These are phyloP conservation scores for Gulo gulo DNA, from an alignment of 2,113 vertebrate species.

Conservation along the genomic window DNA sequence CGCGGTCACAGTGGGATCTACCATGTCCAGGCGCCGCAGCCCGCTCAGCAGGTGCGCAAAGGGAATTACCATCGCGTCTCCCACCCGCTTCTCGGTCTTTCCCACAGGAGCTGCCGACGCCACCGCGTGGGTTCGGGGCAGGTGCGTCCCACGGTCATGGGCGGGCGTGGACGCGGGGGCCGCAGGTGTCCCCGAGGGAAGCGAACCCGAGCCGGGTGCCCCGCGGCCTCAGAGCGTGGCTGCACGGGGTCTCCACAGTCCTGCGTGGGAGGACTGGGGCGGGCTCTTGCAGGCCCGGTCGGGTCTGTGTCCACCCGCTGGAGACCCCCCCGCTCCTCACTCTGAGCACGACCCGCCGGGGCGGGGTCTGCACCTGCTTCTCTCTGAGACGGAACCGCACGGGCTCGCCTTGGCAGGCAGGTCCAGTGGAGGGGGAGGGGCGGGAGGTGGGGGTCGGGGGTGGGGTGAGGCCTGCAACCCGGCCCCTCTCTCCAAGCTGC, in stretches of 20 bases:
- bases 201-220: not conserved
- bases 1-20: too few species aligned
- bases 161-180: fast-evolving
- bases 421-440: fast-evolving
- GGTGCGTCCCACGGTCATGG: fast-evolving
- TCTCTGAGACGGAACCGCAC: fast-evolving
- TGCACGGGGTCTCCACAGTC: fast-evolving
- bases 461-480: fast-evolving
- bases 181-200: fast-evolving
- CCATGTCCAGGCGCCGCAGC: too few species aligned
- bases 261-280: fast-evolving
- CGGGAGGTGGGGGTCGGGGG: fast-evolving
- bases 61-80: too few species aligned
- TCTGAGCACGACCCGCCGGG: too few species aligned
- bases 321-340: not conserved
- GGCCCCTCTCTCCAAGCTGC: not conserved
- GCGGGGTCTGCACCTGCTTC: fast-evolving
- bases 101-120: not conserved
- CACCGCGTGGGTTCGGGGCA: fast-evolving
- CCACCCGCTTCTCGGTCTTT: too few species aligned
- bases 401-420: not conserved
- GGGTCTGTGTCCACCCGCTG: fast-evolving
- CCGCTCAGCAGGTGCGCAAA: too few species aligned
- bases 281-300: fast-evolving
- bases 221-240: fast-evolving